phyloP scores from a whole-genome alignment of 2,113 vertebrate genomes.

The Rhea pennata region DNA sequence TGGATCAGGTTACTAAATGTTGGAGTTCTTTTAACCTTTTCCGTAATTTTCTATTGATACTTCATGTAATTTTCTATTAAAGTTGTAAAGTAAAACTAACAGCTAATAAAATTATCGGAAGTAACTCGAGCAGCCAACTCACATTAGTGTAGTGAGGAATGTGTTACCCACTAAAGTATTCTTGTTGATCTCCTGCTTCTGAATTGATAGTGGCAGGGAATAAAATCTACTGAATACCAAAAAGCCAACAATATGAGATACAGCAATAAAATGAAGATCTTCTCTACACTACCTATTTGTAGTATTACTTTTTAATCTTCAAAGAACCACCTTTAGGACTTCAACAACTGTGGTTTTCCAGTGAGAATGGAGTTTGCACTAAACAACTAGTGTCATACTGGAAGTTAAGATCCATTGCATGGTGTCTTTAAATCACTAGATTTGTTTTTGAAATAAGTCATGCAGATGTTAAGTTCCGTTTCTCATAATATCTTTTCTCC shows the following conservation, averaged over 20 bases:
- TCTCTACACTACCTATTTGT: accelerated
- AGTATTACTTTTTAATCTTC: accelerated
- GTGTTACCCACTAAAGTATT: accelerated
- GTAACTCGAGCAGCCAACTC: not conserved
- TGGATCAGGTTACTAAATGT: not conserved
- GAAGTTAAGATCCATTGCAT: accelerated
- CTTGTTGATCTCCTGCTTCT: not conserved
- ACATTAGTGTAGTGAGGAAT: not conserved
- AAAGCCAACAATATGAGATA: not conserved
- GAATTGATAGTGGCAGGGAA: not conserved
- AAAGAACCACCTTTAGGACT: not conserved
- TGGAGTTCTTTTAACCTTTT: not conserved
- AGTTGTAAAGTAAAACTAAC: not conserved
- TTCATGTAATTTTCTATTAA: not conserved
- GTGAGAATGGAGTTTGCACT: not conserved
- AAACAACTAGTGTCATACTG: accelerated
- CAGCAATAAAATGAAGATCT: not conserved
- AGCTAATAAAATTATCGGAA: not conserved
- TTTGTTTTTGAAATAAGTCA: not conserved
- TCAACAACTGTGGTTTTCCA: not conserved
- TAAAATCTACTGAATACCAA: not conserved
- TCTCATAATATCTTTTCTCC: not conserved
- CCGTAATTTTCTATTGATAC: not conserved
- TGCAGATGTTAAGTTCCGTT: not conserved
- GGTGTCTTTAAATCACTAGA: not conserved